Conservation (phyloP, 2,113 vertebrate genomes). For the Melospiza georgiana region DNA sequence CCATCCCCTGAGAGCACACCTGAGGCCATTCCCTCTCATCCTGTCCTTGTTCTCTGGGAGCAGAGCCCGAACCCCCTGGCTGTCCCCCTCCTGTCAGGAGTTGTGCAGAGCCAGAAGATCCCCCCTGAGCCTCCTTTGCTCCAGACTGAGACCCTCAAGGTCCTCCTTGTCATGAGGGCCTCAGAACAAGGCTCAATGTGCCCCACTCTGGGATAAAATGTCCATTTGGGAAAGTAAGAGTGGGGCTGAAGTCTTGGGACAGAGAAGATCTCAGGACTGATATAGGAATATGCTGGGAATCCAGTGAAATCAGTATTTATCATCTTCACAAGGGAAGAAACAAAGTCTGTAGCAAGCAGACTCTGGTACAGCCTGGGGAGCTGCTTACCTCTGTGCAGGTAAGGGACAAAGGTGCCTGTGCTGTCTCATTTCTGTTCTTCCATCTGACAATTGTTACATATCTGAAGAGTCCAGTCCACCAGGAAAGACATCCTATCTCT, state of each 20-base stretch:
- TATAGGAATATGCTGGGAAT: not conserved
- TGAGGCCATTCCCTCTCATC: not conserved
- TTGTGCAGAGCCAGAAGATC: not conserved
- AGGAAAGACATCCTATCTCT: not conserved
- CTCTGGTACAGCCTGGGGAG: not conserved
- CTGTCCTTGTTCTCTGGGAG: not conserved
- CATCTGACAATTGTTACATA: not conserved
- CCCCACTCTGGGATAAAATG: not conserved
- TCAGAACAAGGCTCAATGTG: not conserved
- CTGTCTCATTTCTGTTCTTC: not conserved
- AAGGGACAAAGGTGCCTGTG: not conserved
- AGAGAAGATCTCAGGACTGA: not conserved
- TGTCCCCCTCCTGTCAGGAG: not conserved
- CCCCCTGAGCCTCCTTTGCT: not conserved
- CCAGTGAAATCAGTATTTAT: not conserved
- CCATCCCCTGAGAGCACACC: not conserved
- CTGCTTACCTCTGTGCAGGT: not conserved
- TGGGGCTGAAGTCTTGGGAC: not conserved
- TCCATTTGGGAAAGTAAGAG: not conserved
- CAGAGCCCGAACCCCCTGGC: accelerated
- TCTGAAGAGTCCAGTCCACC: not conserved
- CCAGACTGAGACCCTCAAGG: not conserved
- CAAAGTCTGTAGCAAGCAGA: not conserved
- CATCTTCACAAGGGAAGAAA: not conserved
- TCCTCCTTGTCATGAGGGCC: too few relatives aligned